Evolutionary conservation across 2,797 vertebrate genomes (phyloP), one percentile per base, ranked within the genome.

Genomic region (Botia almorhae): DNA sequence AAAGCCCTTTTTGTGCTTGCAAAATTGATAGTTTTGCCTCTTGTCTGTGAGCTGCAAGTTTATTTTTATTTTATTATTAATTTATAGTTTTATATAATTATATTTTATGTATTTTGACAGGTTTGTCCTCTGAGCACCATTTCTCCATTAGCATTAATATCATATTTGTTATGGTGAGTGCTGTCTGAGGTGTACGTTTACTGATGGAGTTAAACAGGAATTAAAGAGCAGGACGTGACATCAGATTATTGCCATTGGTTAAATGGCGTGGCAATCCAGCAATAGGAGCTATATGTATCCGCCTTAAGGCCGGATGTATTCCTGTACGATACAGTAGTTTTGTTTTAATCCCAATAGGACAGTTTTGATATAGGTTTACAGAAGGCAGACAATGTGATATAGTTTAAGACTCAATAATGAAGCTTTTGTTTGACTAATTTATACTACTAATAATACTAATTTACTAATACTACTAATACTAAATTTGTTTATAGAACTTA

Each of bases 211-310:
- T 76, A 80, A 48, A 81, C 78, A 65, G 48, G 33, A 72, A 56
- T 76, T 75, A 67, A 61, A 53, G 58, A 70, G 58, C 74, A 81
- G 81, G 83, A 80, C 67, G 81, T 85, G 73, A 85, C 39, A 76
- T 82, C 80, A 76, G 33, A 55, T 26, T 26, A 26, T 26, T 26
- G 23, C 23, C 23, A 26, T 26, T 26, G 33, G 13, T 33, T 29
- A 16, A 70, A 70, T 33, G 8, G 17, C 58, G 19, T 48, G 63
- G 71, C 60, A 71, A 76, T 74, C 65, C 19, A 43, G 50, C 58
- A 26, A 48, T 69, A 68, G 17, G 23, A 53, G 43, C 69, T 17
- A 3, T 61, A 70, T 19, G 7, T 79, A 46, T 67, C 60, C 74
- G 48, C 50, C 43, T 50, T 7, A 17, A 26, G 33, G 26, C 70